Evolutionary conservation across 1,140 invertebrate species (phyloP), one percentile per base, ranked within the genome.

Genomic region (Drosophila kepulauana): DNA sequence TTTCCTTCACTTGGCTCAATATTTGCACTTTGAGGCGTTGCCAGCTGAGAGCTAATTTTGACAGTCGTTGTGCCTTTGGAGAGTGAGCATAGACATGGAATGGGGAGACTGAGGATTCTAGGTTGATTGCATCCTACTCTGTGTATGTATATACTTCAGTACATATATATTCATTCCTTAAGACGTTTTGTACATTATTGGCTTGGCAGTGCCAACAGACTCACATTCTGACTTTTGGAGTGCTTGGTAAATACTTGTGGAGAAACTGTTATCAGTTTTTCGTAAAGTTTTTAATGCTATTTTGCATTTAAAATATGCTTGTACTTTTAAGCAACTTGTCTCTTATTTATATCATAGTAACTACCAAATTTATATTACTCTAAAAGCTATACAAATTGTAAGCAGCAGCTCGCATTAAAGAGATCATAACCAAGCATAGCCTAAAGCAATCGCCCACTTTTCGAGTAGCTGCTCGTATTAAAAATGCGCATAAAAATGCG

Each of bases 21-120:
- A 86, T 86, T 86, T 86, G 82, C 82, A 87, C 82, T 76, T 56
- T 73, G 67, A 82, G 76, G 82, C 82, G 72, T 76, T 79, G 75
- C 82, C 82, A 75, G 75, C 59, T 66, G 78, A 71, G 78, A 81
- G 79, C 66, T 86, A 76, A 86, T 86, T 87, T 86, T 63, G 70
- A 75, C 59, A 78, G 75, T 61, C 59, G 33, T 75, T 51, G 56
- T 20, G 20, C 3, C 75, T 46, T 20, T 62, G 45, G 11, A 5
- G 15, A 43, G 41, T 13, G 41, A 13, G 33, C 57, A 3, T 10
- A 7, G 51, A 35, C 8, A 41, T n/a, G 68, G 10, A n/a, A 16
- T 15, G 35, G 38, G 46, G 38, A 33, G 57, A 33, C 16, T 33
- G n/a, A n/a, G 61, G 52, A 20, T 16, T 10, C 16, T n/a, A 46